phyloP scores from a whole-genome alignment of 1,140 invertebrate species.

The Phocides pigmalion region DNA sequence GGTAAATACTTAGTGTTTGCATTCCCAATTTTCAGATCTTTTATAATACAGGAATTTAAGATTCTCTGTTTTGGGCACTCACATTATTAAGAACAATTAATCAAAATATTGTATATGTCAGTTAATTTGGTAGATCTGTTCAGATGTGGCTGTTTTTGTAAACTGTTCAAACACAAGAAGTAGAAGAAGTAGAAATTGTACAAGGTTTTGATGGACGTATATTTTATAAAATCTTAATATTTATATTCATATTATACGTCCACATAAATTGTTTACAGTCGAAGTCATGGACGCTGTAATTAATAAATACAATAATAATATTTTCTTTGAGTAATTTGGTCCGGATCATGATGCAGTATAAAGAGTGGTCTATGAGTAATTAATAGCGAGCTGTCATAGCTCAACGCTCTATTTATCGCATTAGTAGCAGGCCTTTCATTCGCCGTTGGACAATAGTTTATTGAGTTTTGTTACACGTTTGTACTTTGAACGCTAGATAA shows the following conservation, averaged over 20 bases:
- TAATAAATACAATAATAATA: slow-evolving; percentile 14
- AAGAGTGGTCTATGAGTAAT: slow-evolving; percentile 55
- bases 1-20: too few relatives aligned
- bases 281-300: neutral
- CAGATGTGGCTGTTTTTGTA: too few relatives aligned
- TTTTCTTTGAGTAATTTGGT: slow-evolving; percentile 7
- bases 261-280: neutral
- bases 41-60: too few relatives aligned
- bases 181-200: too few relatives aligned
- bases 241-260: neutral
- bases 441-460: slow-evolving; percentile 55
- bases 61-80: too few relatives aligned
- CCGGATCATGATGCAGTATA: slow-evolving; percentile 8
- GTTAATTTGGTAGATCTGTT: too few relatives aligned
- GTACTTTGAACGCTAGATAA: neutral
- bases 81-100: too few relatives aligned
- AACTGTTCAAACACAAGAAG: too few relatives aligned
- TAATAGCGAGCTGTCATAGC: slow-evolving; percentile 59
- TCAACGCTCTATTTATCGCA: slow-evolving; percentile 64
- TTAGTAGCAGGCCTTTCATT: slow-evolving; percentile 55
- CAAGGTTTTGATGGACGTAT: neutral
- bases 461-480: slow-evolving; percentile 29
- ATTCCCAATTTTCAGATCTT: too few relatives aligned
- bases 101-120: too few relatives aligned
- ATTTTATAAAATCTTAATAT: neutral